phyloP scores from a whole-genome alignment of 2,797 vertebrate species.

The Champsocephalus gunnari region DNA sequence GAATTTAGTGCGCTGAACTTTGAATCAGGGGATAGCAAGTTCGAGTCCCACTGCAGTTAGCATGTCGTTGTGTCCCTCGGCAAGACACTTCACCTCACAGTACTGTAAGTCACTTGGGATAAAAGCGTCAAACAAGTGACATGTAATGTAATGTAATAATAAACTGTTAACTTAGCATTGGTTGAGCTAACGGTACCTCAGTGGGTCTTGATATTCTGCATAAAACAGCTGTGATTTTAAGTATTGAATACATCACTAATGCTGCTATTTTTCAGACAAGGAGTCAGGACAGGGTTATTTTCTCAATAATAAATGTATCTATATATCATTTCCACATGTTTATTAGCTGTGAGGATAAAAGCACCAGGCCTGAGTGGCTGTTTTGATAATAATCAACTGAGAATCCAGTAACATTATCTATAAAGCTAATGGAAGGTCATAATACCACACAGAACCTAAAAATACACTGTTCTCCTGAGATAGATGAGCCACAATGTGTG shows the following conservation, averaged over 20 bases:
- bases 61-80: too few relatives aligned
- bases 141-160: too few relatives aligned
- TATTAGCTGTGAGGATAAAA: constrained; percentile 29
- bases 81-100: too few relatives aligned
- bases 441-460: constrained; percentile 75
- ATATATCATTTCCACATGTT: constrained; percentile 8
- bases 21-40: too few relatives aligned
- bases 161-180: too few relatives aligned
- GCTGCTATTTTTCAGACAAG: neutral
- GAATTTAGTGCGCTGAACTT: too few relatives aligned
- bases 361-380: constrained; percentile 4
- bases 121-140: too few relatives aligned
- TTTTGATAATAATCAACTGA: constrained; percentile 64
- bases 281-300: neutral
- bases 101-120: too few relatives aligned
- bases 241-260: neutral
- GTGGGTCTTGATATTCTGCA: too few relatives aligned
- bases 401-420: constrained; percentile 69
- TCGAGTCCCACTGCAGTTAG: too few relatives aligned
- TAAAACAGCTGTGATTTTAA: too few relatives aligned
- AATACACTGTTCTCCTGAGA: constrained; percentile 71
- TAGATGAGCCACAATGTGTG: constrained; percentile 34
- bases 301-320: neutral
- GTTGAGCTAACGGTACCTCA: too few relatives aligned
- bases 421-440: constrained; percentile 77